Evolutionary conservation across 2,797 vertebrate genomes (phyloP), one percentile per base, ranked within the genome.

Genomic region (Acestrorhynchus altus): DNA sequence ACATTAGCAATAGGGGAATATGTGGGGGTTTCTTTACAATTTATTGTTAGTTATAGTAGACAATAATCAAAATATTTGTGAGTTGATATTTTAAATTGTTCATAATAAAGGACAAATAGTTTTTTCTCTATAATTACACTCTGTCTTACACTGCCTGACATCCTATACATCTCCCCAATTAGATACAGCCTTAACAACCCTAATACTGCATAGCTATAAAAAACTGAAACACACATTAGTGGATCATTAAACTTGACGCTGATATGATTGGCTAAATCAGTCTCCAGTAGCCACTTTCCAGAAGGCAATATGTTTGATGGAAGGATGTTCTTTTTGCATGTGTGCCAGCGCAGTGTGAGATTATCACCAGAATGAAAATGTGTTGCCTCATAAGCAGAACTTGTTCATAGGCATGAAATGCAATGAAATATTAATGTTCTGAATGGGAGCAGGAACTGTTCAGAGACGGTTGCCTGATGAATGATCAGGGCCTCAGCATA

Each of bases 361-460:
- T 81, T 80, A 84, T 71, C 69, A 61, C 60, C 15, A 31, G 78
- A 80, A 84, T 77, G 78, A 71, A 74, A 72, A 72, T 80, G 82
- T 83, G 83, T 82, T 90, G 87, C 84, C 81, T 90, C 89, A 84
- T 64, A 85, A 49, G 87, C 85, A 82, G 86, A 88, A 89, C 89
- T 88, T 81, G 76, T 90, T 88, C 81, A 42, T 56, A 57, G 68
- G 51, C 68, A 57, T 42, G 20, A 71, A 71, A 81, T 82, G 77
- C 82, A 85, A 91, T 93, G 91, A 92, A 93, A 94, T 93, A 93
- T 94, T 87, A 90, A 93, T 92, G 89, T 84, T 88, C 85, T 83
- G 89, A 89, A 92, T 87, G 88, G 81, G 88, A 85, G 89, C 90
- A 84, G 91, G 89, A 90, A 91, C 88, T 88, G 87, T 91, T 92